These are phyloP conservation scores for Himalopsyche phryganea DNA, from an alignment of 1,140 invertebrate genomes.

Conservation along the genomic window DNA sequence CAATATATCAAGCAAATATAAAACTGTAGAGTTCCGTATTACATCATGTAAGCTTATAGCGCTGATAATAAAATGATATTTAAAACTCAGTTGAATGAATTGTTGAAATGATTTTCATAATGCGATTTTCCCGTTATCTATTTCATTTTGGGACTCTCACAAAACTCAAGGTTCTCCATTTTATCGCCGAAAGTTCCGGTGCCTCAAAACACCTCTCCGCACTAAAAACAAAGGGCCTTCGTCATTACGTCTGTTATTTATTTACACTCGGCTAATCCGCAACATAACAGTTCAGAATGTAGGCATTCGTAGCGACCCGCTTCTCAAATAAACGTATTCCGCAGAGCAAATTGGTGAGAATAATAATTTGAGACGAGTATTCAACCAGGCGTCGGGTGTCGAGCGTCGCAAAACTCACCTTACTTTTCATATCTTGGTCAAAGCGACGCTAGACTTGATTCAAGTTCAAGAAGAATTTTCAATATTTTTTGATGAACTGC, in stretches of 20 bases:
- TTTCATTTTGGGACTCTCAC: no score
- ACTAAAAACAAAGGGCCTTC: not conserved
- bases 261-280: conserved; percentile 1
- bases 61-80: no score
- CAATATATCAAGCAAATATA: no score
- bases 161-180: not conserved
- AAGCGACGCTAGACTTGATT: no score
- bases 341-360: not conserved
- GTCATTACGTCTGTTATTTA: not conserved
- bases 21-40: no score
- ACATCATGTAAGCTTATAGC: no score
- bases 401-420: not conserved
- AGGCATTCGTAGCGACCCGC: not conserved
- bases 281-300: not conserved
- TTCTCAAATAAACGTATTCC: conserved; percentile 1
- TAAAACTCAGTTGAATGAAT: no score
- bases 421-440: no score
- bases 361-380: not conserved
- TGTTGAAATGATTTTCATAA: no score
- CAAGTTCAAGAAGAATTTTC: no score
- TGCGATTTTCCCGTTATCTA: no score
- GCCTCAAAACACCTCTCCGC: not conserved
- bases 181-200: not conserved
- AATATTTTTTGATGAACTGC: no score
- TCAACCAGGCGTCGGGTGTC: not conserved